These are phyloP conservation scores for Xerus rutilus DNA, from an alignment of 2,797 vertebrate species.

Conservation along the genomic window DNA sequence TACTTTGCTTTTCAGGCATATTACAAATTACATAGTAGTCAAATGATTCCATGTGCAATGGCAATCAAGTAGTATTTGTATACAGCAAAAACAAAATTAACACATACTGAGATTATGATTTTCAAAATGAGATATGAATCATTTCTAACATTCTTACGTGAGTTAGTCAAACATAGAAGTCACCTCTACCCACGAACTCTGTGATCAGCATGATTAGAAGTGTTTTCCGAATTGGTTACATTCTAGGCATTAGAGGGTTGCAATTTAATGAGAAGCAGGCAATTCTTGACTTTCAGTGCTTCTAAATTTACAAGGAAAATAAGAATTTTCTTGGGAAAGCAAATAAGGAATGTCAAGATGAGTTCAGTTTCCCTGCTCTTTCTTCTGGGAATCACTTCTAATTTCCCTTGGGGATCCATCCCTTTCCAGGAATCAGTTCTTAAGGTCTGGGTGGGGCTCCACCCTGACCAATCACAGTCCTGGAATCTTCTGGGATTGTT, in stretches of 20 bases:
- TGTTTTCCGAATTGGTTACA: neutral
- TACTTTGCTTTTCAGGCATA: constrained; percentile 68
- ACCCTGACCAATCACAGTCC: neutral
- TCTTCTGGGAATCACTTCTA: neutral
- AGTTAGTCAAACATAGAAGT: constrained; percentile 56
- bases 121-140: constrained; percentile 65
- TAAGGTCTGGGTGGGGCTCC: neutral
- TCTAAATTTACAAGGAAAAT: neutral
- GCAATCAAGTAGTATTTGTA: neutral
- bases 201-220: neutral
- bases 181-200: neutral
- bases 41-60: neutral
- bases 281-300: neutral
- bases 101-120: constrained; percentile 46
- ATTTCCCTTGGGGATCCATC: neutral
- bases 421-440: neutral
- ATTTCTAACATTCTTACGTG: constrained; percentile 36
- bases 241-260: neutral
- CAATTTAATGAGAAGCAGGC: neutral
- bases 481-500: neutral
- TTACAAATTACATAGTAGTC: neutral
- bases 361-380: neutral
- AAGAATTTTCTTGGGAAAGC: neutral
- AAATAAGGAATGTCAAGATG: neutral
- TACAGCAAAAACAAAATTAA: constrained; percentile 27